Evolutionary conservation across 1,140 invertebrate species (phyloP).

Genomic region (Nymphalis io): DNA sequence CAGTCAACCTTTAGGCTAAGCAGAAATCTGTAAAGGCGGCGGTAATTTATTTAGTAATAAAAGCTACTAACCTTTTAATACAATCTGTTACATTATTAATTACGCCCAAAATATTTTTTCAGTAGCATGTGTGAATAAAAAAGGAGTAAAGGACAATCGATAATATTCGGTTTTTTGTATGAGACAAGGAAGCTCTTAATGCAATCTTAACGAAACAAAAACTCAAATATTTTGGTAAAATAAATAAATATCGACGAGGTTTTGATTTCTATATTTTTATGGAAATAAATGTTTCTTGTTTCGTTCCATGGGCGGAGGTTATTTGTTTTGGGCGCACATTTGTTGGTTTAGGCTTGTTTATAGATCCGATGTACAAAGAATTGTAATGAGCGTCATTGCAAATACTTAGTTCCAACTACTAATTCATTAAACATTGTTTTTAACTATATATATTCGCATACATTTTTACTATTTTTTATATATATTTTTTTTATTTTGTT

Average conservation of each 20-base stretch:
- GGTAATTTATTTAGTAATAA: no score
- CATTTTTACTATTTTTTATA: neutral
- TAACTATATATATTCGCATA: neutral
- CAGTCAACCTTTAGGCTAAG: no score
- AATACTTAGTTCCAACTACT: neutral
- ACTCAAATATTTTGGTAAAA: neutral
- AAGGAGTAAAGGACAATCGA: no score
- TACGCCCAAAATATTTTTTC: no score
- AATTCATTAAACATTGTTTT: no score
- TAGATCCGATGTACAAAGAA: slow-evolving; percentile 17
- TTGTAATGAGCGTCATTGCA: neutral
- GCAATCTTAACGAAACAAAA: neutral
- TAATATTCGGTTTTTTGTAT: no score
- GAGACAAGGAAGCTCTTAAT: no score
- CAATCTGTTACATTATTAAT: no score
- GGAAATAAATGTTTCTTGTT: slow-evolving; percentile 3
- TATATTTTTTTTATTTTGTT: neutral
- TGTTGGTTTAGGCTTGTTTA: slow-evolving; percentile 11
- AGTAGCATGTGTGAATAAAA: no score
- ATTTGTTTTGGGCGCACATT: neutral
- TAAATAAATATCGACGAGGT: neutral
- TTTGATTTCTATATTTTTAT: neutral
- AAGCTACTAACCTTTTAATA: no score
- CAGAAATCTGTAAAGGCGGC: no score
- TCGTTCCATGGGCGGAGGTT: neutral